phyloP scores from a whole-genome alignment of 2,888 invertebrate genomes.

The Apodemia mormo region DNA sequence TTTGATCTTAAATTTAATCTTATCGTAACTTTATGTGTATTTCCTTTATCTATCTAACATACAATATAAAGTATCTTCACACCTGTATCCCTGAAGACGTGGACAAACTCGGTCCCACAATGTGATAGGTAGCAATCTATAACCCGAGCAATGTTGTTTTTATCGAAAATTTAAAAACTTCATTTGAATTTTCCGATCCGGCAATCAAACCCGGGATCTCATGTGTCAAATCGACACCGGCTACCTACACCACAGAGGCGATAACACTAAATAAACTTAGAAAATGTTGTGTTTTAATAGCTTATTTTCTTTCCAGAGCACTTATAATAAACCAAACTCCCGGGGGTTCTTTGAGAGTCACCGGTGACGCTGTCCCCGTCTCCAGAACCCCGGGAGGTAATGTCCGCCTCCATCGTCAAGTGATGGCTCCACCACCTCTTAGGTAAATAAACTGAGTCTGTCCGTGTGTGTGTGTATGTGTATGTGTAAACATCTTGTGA shows the following conservation, averaged over 20 bases:
- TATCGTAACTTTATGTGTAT: constrained; percentile 11
- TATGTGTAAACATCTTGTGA: too few relatives aligned
- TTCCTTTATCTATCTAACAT: constrained; percentile 5
- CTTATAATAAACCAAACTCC: not conserved
- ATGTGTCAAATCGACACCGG: not conserved
- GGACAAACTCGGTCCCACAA: not conserved
- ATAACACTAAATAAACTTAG: not conserved
- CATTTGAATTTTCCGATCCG: not conserved
- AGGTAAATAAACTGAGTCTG: not conserved
- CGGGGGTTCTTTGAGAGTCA: constrained; percentile 4
- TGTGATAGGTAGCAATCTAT: not conserved
- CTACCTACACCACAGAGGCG: constrained; percentile 3
- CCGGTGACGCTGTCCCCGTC: not conserved
- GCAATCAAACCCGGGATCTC: not conserved
- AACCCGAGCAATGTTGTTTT: constrained; percentile 2
- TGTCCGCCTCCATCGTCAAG: not conserved
- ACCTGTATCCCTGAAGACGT: not conserved
- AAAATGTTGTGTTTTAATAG: not conserved
- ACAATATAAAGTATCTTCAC: not conserved
- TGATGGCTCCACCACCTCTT: not conserved
- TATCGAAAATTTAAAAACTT: not conserved
- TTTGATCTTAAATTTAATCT: constrained; percentile 1
- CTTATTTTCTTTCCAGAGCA: constrained; percentile 9
- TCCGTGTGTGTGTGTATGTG: too few relatives aligned
- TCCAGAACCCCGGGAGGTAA: not conserved